Evolutionary conservation across 2,888 invertebrate species (phyloP).

Genomic region (Athripsodes cinereus): DNA sequence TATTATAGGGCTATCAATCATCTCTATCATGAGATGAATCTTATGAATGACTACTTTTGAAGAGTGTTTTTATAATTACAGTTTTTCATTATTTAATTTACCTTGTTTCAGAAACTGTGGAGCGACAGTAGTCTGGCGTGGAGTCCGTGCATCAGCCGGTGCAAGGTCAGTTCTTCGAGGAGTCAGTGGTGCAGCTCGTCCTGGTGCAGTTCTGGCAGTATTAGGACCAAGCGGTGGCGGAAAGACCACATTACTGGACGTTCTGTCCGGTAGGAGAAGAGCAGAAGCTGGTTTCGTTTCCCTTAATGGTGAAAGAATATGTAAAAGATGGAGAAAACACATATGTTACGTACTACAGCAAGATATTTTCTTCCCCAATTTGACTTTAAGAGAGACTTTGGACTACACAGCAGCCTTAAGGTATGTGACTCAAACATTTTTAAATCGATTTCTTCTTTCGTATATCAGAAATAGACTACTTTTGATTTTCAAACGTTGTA

Average conservation of each 20-base stretch:
- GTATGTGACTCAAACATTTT: conserved; percentile 7
- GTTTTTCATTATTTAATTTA: too few relatives aligned
- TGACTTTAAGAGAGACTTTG: conserved; percentile 71
- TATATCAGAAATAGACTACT: too few relatives aligned
- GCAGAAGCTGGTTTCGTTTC: conserved; percentile 61
- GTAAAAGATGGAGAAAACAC: conserved; percentile 64
- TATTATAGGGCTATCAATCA: too few relatives aligned
- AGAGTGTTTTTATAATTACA: too few relatives aligned
- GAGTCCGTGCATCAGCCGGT: conserved; percentile 29
- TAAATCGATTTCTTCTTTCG: too few relatives aligned
- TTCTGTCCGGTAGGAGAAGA: conserved; percentile 64
- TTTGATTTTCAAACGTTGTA: too few relatives aligned
- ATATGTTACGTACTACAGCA: conserved; percentile 79
- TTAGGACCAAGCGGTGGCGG: conserved; percentile 78
- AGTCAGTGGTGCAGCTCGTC: conserved; percentile 37
- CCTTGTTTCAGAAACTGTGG: conserved; percentile 30
- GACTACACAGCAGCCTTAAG: conserved; percentile 53
- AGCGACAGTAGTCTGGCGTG: conserved; percentile 29
- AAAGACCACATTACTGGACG: conserved; percentile 73
- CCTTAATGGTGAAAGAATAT: conserved; percentile 57
- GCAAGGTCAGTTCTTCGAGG: conserved; percentile 40
- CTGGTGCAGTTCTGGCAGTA: conserved; percentile 72
- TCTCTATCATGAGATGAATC: too few relatives aligned
- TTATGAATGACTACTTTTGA: too few relatives aligned
- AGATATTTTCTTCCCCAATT: conserved; percentile 73